Percentiles rank a stretch among this genome's conserved stretches.
phyloP scores from a whole-genome alignment of 2,888 invertebrate species.

The Polymixis flavicincta region DNA sequence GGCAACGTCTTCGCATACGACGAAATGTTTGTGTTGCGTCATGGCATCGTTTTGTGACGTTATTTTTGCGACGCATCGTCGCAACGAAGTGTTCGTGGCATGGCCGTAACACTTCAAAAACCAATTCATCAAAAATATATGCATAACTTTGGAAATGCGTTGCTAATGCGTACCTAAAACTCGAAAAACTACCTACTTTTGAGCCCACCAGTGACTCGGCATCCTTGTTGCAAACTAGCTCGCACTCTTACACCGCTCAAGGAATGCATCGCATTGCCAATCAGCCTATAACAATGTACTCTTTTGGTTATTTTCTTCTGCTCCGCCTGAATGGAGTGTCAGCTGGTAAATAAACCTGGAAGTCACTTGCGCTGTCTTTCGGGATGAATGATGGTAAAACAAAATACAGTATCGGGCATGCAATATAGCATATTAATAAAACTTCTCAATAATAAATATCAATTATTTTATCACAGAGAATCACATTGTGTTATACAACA shows the following conservation, averaged over 20 bases:
- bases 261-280: neutral
- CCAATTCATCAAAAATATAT: neutral
- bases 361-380: no score
- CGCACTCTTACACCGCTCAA: neutral
- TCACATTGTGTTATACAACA: constrained; percentile 90
- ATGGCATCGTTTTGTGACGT: no score
- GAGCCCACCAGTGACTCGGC: no score
- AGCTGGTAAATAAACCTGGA: neutral
- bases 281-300: neutral
- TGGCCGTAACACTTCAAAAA: no score
- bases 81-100: no score
- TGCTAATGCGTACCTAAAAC: neutral
- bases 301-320: neutral
- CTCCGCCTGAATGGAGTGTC: neutral
- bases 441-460: constrained; percentile 85
- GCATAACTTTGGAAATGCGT: neutral
- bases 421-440: constrained; percentile 72
- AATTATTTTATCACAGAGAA: constrained; percentile 91
- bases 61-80: no score
- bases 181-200: neutral
- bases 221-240: neutral
- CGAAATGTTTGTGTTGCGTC: no score
- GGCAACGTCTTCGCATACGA: no score
- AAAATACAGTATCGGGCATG: neutral
- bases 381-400: neutral